phyloP scores from a whole-genome alignment of 2,797 vertebrate genomes.

The Micrastur ruficollis region DNA sequence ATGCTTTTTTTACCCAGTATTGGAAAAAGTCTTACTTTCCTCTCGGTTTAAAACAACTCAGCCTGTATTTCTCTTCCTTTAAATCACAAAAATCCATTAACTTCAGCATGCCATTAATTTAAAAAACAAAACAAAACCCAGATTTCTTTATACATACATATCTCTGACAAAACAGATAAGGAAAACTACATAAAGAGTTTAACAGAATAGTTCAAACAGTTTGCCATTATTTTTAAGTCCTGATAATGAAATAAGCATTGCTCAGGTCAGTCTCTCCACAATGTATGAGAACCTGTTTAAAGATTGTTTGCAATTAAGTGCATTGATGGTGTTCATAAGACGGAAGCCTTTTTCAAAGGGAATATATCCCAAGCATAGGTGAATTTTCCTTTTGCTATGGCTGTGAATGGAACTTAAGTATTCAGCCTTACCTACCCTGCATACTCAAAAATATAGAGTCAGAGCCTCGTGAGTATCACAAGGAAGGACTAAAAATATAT shows the following conservation, averaged over 20 bases:
- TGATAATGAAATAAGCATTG: background rate
- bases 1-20: background rate
- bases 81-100: background rate
- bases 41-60: background rate
- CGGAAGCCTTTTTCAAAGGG: background rate
- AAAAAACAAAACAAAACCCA: too few relatives aligned
- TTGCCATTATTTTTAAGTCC: background rate
- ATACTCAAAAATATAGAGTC: background rate
- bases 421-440: background rate
- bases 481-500: background rate
- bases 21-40: background rate
- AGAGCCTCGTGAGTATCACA: background rate
- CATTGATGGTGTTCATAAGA: background rate
- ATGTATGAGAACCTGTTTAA: background rate
- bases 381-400: conserved; percentile 8
- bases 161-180: background rate
- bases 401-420: background rate
- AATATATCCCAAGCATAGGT: background rate
- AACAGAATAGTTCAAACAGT: background rate
- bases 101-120: background rate
- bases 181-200: background rate
- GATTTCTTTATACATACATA: background rate
- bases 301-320: background rate
- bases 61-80: background rate
- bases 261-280: background rate